phyloP scores from a whole-genome alignment of 2,113 vertebrate species.

The Oophaga pumilio region DNA sequence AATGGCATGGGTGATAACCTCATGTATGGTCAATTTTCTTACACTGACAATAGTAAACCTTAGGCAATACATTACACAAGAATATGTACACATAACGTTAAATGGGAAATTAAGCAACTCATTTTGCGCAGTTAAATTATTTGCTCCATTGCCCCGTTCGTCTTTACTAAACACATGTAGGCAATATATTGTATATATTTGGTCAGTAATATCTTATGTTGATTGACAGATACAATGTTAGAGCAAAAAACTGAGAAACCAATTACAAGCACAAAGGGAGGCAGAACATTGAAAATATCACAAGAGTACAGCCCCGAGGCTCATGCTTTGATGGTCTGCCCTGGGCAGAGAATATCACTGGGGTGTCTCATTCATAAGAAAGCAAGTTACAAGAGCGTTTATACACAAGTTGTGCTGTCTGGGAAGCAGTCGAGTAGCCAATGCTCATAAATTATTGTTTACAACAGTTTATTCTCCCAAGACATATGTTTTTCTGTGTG shows the following conservation, averaged over 20 bases:
- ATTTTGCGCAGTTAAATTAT: not conserved
- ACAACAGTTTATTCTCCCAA: not conserved
- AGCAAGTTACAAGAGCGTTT: not conserved
- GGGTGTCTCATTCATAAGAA: constrained; percentile 23
- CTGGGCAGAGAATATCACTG: constrained; percentile 24
- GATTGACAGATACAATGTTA: not conserved
- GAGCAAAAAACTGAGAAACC: constrained; percentile 1
- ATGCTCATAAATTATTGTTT: constrained; percentile 1
- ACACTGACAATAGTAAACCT: not conserved
- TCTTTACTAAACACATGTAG: not conserved
- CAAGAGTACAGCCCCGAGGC: constrained; percentile 41
- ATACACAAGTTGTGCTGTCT: constrained; percentile 32
- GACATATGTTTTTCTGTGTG: constrained; percentile 47
- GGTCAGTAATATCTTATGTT: not conserved
- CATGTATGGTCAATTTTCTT: not conserved
- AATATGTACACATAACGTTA: not conserved
- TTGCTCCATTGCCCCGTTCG: not conserved
- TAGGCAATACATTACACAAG: not conserved
- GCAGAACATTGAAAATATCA: constrained; percentile 35
- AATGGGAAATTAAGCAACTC: not conserved
- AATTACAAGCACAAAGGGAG: constrained; percentile 36
- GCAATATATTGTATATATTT: constrained; percentile 21
- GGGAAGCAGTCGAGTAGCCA: constrained; percentile 44
- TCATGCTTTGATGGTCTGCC: constrained; percentile 42
- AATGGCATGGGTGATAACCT: not conserved